Conservation (phyloP, 2,888 invertebrate species). For the Oxyscelio sp. region DNA sequence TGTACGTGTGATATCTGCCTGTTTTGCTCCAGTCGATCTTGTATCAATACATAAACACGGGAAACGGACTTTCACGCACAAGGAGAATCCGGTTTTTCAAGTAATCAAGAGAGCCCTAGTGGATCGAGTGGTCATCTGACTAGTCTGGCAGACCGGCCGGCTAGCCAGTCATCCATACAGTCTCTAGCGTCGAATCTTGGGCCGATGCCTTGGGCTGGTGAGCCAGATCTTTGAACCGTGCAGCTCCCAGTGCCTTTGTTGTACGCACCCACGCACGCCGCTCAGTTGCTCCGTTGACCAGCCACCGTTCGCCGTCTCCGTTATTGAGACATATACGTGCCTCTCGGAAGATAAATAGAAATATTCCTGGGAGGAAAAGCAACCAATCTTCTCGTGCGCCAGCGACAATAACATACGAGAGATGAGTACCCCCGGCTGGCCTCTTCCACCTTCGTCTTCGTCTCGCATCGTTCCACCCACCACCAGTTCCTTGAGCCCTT, state of each 20-base stretch:
- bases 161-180: constrained; percentile 69
- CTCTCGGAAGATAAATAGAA: constrained; percentile 82
- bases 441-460: constrained; percentile 62
- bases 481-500: constrained; percentile 72
- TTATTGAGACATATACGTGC: constrained; percentile 85
- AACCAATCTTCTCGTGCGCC: constrained; percentile 81
- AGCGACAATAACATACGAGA: constrained; percentile 80
- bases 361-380: constrained; percentile 76
- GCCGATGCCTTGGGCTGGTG: constrained; percentile 80
- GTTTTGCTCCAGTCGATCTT: constrained; percentile 52
- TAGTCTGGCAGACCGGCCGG: constrained; percentile 68
- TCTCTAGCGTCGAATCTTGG: constrained; percentile 71
- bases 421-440: constrained; percentile 56
- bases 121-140: constrained; percentile 72
- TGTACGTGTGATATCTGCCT: constrained; percentile 67
- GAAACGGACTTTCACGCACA: constrained; percentile 86
- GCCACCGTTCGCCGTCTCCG: constrained; percentile 76
- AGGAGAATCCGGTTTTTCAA: constrained; percentile 74
- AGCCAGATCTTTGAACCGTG: constrained; percentile 77
- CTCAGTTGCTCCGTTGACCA: constrained; percentile 79
- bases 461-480: constrained; percentile 67
- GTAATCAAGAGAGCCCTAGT: constrained; percentile 76
- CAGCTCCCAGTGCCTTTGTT: constrained; percentile 75
- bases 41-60: constrained; percentile 84
- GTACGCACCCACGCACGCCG: constrained; percentile 76